phyloP scores from a whole-genome alignment of 2,113 vertebrate species.

The Salvator merianae region DNA sequence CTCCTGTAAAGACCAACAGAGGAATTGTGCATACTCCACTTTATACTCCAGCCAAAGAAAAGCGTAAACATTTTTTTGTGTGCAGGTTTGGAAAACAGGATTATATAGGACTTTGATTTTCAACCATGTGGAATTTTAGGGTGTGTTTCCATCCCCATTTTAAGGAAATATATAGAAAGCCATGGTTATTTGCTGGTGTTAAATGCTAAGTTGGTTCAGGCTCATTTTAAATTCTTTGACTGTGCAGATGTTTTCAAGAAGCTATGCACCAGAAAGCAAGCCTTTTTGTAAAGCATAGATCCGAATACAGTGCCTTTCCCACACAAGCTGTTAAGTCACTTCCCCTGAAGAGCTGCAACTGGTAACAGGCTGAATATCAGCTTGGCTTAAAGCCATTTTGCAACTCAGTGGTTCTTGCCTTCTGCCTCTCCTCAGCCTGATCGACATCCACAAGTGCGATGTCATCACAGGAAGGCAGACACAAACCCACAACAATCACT shows the following conservation, averaged over 20 bases:
- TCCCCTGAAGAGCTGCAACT: neutral
- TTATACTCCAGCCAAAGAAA: too few species aligned
- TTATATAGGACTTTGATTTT: too few species aligned
- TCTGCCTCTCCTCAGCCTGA: neutral
- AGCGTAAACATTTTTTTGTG: too few species aligned
- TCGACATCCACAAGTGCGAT: neutral
- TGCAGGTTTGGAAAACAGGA: too few species aligned
- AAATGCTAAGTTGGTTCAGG: neutral
- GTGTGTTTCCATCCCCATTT: neutral
- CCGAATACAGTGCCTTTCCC: neutral
- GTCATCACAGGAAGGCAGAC: neutral
- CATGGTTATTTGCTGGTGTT: neutral
- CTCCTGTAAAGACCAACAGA: too few species aligned
- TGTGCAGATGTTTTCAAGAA: neutral
- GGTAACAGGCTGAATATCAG: neutral
- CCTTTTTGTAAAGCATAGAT: conserved; percentile 1
- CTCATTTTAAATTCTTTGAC: neutral
- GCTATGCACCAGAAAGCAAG: conserved; percentile 1
- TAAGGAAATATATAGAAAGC: too few species aligned
- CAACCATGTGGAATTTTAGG: too few species aligned
- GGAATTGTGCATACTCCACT: too few species aligned
- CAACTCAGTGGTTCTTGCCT: neutral
- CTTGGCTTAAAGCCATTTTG: conserved; percentile 6
- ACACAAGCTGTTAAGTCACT: neutral
- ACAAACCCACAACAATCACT: neutral